These are phyloP conservation scores for Isoperla grammatica DNA, from an alignment of 2,888 invertebrate species.

Conservation along the genomic window DNA sequence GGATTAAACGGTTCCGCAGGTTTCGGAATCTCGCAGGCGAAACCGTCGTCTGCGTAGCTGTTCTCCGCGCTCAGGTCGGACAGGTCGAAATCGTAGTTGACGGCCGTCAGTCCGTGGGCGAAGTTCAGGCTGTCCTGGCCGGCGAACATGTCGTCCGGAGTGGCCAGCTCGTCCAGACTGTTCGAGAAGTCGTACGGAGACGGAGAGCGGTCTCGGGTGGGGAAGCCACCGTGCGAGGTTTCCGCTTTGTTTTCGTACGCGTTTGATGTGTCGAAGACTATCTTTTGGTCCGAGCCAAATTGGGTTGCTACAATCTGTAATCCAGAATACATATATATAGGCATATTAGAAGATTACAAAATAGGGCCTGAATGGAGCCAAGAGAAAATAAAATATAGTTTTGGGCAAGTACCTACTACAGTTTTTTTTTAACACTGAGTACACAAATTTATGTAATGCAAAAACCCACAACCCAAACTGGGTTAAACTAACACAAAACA, in stretches of 20 bases:
- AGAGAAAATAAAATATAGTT: conserved; percentile 10
- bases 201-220: conserved; percentile 46
- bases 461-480: not conserved
- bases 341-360: too few species aligned
- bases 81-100: conserved; percentile 71
- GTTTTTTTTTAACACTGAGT: not conserved
- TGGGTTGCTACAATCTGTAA: conserved; percentile 22
- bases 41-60: conserved; percentile 52
- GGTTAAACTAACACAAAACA: too few species aligned
- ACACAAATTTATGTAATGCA: not conserved
- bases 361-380: too few species aligned
- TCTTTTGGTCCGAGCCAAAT: conserved; percentile 6
- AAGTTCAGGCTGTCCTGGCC: conserved; percentile 32
- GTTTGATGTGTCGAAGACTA: not conserved
- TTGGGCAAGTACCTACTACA: not conserved
- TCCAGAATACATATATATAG: too few species aligned
- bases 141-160: conserved; percentile 57
- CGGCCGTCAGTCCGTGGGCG: conserved; percentile 56
- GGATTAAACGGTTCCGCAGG: not conserved
- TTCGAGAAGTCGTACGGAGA: conserved; percentile 51
- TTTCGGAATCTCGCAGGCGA: not conserved
- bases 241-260: not conserved
- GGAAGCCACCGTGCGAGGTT: not conserved
- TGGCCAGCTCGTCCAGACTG: conserved; percentile 54
- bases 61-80: conserved; percentile 70